Conservation (phyloP, 2,113 vertebrate genomes). For the Gymnorhina tibicen region DNA sequence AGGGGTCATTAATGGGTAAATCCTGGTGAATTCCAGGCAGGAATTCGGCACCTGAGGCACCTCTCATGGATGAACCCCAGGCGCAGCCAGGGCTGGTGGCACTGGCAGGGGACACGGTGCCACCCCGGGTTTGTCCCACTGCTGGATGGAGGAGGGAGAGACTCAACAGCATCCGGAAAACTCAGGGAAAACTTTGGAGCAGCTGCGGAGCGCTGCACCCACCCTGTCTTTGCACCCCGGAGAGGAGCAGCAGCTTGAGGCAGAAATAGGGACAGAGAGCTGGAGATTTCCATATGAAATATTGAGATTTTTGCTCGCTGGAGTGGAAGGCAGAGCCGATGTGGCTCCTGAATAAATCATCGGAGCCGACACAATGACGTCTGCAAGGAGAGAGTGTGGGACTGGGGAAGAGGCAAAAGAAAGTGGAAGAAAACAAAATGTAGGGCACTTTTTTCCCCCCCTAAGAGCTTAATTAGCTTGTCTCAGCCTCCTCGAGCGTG, state of each 20-base stretch:
- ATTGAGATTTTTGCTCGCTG: background rate
- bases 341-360: constrained; percentile 63
- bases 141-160: background rate
- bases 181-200: background rate
- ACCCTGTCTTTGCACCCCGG: fast-evolving
- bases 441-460: background rate
- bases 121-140: fast-evolving
- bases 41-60: too few relatives aligned
- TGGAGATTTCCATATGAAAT: constrained; percentile 63
- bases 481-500: constrained; percentile 7
- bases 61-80: background rate
- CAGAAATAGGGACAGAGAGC: background rate
- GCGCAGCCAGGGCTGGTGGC: background rate
- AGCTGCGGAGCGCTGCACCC: background rate
- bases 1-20: background rate
- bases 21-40: background rate
- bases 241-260: background rate
- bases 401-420: background rate
- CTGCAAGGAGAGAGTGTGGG: background rate
- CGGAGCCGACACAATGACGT: background rate
- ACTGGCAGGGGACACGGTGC: background rate
- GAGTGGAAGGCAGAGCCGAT: background rate
- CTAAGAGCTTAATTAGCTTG: constrained; percentile 41
- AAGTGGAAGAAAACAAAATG: background rate
- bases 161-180: background rate